phyloP scores from a whole-genome alignment of 2,797 vertebrate species.

The Sebastes paucispinis region DNA sequence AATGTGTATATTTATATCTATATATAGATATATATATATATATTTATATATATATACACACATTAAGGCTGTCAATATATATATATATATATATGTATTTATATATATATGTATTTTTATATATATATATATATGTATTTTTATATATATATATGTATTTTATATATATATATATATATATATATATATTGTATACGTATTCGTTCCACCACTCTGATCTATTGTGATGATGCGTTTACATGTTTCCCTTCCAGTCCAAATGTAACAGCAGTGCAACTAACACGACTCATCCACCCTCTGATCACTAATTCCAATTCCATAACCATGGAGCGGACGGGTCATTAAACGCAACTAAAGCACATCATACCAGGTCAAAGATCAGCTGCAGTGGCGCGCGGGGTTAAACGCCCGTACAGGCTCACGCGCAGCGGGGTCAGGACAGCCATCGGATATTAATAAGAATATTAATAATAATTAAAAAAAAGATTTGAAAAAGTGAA shows the following conservation, averaged over 20 bases:
- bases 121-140: neutral
- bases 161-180: too few relatives aligned
- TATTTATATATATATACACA: too few relatives aligned
- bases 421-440: neutral
- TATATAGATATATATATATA: too few relatives aligned
- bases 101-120: too few relatives aligned
- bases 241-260: neutral
- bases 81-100: too few relatives aligned
- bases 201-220: neutral
- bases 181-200: neutral
- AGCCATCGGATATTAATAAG: neutral
- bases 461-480: neutral
- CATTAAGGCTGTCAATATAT: too few relatives aligned
- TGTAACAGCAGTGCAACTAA: neutral
- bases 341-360: slow-evolving; percentile 30
- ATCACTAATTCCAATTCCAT: neutral
- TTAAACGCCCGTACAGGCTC: too few relatives aligned
- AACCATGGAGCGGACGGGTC: neutral
- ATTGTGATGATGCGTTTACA: slow-evolving; percentile 20
- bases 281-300: neutral
- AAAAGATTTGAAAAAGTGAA: neutral
- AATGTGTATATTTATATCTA: too few relatives aligned
- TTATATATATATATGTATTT: too few relatives aligned
- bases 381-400: neutral
- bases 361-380: too few relatives aligned